Percentiles rank a stretch among this genome's conserved stretches.
These are phyloP conservation scores for Drosophila suzukii DNA, from an alignment of 1,140 invertebrate species.

Conservation along the genomic window DNA sequence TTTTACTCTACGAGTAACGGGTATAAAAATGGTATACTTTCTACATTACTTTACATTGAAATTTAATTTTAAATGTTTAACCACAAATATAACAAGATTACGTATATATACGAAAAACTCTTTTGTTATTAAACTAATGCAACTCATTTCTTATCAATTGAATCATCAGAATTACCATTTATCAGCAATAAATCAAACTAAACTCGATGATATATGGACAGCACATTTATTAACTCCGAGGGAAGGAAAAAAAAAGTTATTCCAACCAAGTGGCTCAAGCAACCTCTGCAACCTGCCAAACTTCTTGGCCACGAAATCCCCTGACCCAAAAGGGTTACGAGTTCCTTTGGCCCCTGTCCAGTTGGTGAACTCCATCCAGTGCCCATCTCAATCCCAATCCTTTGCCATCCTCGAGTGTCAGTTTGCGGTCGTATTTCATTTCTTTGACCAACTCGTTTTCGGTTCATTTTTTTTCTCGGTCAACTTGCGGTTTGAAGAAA, in stretches of 20 bases:
- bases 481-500: conserved; percentile 37
- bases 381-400: conserved; percentile 9
- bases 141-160: conserved; percentile 33
- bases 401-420: conserved; percentile 63
- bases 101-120: not conserved
- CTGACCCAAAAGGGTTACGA: conserved; percentile 63
- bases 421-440: conserved; percentile 80
- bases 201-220: conserved; percentile 51
- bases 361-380: conserved; percentile 16
- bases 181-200: conserved; percentile 49
- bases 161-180: conserved; percentile 33
- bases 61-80: too few species aligned
- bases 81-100: too few species aligned
- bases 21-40: too few species aligned
- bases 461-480: conserved; percentile 30
- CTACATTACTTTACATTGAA: too few species aligned
- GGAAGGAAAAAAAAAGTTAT: not conserved
- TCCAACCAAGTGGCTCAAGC: conserved; percentile 38
- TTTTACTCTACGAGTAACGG: too few species aligned
- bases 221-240: conserved; percentile 51
- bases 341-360: conserved; percentile 36
- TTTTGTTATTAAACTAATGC: conserved; percentile 4
- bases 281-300: conserved; percentile 59
- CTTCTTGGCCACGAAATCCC: conserved; percentile 50
- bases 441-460: conserved; percentile 65